Evolutionary conservation across 2,888 invertebrate species (phyloP), one percentile per base, ranked within the genome.

Genomic region (Melinaea menophilus): DNA sequence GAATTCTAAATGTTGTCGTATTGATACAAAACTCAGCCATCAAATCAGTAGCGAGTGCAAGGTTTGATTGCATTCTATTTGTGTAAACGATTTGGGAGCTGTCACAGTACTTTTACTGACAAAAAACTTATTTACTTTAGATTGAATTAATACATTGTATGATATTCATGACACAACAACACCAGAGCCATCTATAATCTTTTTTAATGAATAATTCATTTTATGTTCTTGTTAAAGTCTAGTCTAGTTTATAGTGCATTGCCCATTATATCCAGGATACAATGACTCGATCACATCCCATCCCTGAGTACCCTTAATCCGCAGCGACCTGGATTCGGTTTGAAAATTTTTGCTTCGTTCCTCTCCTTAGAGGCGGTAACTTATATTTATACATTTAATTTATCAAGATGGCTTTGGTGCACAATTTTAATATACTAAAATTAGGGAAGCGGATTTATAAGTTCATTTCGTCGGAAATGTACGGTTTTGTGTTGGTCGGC

Each of bases 11-110:
- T 33, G 54, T 54, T 54, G 41, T 47, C n/a, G 33, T 55, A 12
- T 45, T 46, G 45, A 34, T 54, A 13, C 64, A 56, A n/a, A 64
- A 54, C 59, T 45, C 56, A 59, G 56, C 58, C 56, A 47, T 56
- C 51, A 57, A 63, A 59, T 47, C 60, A 63, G 60, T 62, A 64
- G 62, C 45, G 62, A 57, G 56, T 60, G 55, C 58, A 57, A 54
- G 61, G 55, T 69, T 67, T 69, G 67, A 67, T 64, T 69, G 62
- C 67, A 64, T 69, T 67, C 63, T 56, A 63, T 69, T 65, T 63
- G 59, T 64, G 57, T 59, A 66, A 68, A 55, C 66, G 59, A 61
- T 31, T 31, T 22, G 31, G 51, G 22, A 55, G 56, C 51, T 61
- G 56, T 56, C 46, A 57, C 51, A 48, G 56, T 37, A 46, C 55